These are phyloP conservation scores for Chaetogeoica ovagalla DNA, from an alignment of 2,888 invertebrate species.

Conservation along the genomic window DNA sequence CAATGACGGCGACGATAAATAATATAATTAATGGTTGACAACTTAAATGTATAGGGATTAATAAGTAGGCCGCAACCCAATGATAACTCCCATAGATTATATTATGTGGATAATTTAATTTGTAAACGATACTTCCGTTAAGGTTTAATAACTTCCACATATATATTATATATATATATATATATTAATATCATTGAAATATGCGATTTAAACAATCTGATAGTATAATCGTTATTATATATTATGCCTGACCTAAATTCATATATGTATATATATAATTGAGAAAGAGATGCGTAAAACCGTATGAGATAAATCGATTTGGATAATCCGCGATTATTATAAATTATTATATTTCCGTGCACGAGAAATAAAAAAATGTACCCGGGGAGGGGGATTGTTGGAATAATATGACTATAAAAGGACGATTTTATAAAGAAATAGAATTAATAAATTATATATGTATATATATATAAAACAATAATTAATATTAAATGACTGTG, in stretches of 20 bases:
- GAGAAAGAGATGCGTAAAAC: neutral
- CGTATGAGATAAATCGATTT: neutral
- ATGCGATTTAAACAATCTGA: neutral
- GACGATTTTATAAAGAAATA: too few relatives aligned
- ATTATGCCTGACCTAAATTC: too few relatives aligned
- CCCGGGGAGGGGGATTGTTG: too few relatives aligned
- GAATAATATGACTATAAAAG: too few relatives aligned
- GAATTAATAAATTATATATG: too few relatives aligned
- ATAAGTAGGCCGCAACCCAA: slow-evolving; percentile 4
- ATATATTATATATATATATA: neutral
- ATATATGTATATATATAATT: neutral
- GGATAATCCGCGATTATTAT: neutral
- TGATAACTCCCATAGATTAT: neutral
- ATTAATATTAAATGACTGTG: too few relatives aligned
- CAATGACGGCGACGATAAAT: too few relatives aligned
- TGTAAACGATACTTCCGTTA: neutral
- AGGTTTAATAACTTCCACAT: slow-evolving; percentile 8
- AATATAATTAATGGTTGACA: neutral
- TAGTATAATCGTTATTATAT: too few relatives aligned
- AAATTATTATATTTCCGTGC: neutral
- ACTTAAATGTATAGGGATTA: neutral
- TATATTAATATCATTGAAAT: neutral
- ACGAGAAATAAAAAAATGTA: neutral
- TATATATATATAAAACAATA: too few relatives aligned
- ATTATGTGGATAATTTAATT: neutral